Percentiles rank a stretch among this genome's conserved stretches.
phyloP scores from a whole-genome alignment of 2,888 invertebrate species.

The Hydroisotoma schaefferi region DNA sequence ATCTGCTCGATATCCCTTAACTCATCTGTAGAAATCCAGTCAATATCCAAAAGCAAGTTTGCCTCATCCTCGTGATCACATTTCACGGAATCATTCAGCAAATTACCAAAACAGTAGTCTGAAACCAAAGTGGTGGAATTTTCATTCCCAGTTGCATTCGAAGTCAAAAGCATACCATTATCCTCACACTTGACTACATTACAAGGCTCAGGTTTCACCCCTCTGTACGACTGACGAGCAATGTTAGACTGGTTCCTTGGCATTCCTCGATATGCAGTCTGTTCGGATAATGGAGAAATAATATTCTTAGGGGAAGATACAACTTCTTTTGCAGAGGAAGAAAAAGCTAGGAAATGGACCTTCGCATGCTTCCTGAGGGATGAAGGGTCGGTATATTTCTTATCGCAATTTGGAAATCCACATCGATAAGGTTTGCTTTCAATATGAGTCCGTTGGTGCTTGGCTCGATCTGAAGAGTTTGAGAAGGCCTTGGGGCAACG shows the following conservation, averaged over 20 bases:
- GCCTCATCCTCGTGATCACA: constrained; percentile 5
- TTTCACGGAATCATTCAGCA: constrained; percentile 8
- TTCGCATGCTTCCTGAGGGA: constrained; percentile 42
- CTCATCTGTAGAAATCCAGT: constrained; percentile 37
- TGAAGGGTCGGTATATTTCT: constrained; percentile 41
- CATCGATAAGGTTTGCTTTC: constrained; percentile 59
- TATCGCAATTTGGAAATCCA: constrained; percentile 32
- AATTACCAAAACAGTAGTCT: background rate
- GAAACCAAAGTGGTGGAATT: too few relatives aligned
- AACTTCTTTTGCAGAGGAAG: background rate
- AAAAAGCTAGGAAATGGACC: constrained; percentile 24
- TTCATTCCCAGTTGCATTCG: too few relatives aligned
- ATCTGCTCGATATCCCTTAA: constrained; percentile 37
- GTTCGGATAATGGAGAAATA: background rate
- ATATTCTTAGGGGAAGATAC: background rate
- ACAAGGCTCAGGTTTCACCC: background rate
- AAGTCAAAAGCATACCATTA: background rate
- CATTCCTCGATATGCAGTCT: background rate
- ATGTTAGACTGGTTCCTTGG: background rate
- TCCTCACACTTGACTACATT: background rate
- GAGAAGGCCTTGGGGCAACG: constrained; percentile 96
- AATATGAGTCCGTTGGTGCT: constrained; percentile 97
- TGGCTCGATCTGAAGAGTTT: constrained; percentile 96
- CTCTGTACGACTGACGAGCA: background rate
- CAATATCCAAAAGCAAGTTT: constrained; percentile 27